Percentiles rank a stretch among this genome's conserved stretches.
Evolutionary conservation across 1,140 invertebrate genomes (phyloP).

Genomic region (Drosophila orena): DNA sequence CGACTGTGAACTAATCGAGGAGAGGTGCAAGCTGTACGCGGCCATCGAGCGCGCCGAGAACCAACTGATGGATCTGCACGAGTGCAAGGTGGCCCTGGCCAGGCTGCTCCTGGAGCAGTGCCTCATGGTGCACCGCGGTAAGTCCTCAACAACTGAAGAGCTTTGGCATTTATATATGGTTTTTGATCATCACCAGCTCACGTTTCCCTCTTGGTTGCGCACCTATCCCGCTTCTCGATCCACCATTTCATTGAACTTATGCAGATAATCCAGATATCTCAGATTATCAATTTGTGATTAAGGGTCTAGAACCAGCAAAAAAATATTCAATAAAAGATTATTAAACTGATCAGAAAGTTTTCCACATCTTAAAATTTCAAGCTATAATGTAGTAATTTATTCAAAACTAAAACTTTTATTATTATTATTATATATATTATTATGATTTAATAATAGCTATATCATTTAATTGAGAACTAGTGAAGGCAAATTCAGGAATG

Average conservation of each 20-base stretch:
- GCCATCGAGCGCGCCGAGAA: constrained; percentile 61
- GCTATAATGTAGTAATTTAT: no score
- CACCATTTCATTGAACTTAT: neutral
- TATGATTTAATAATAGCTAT: no score
- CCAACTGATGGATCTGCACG: constrained; percentile 65
- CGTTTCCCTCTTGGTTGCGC: constrained; percentile 26
- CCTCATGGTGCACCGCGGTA: constrained; percentile 67
- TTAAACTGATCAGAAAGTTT: no score
- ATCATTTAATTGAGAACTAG: no score
- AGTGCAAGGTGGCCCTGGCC: constrained; percentile 63
- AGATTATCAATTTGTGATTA: no score
- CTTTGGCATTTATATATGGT: constrained; percentile 7
- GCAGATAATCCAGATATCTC: no score
- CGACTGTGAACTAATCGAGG: constrained; percentile 68
- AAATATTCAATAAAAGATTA: no score
- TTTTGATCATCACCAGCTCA: constrained; percentile 38
- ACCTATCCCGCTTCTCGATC: neutral
- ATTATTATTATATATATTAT: neutral
- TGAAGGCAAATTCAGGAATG: neutral
- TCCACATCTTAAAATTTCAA: no score
- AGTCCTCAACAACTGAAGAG: constrained; percentile 3
- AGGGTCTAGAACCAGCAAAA: no score
- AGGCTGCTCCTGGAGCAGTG: constrained; percentile 65
- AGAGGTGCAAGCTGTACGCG: constrained; percentile 70
- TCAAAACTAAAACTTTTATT: neutral